Evolutionary conservation across 2,888 invertebrate genomes (phyloP), one percentile per base, ranked within the genome.

Genomic region (Cantharis lateralis): DNA sequence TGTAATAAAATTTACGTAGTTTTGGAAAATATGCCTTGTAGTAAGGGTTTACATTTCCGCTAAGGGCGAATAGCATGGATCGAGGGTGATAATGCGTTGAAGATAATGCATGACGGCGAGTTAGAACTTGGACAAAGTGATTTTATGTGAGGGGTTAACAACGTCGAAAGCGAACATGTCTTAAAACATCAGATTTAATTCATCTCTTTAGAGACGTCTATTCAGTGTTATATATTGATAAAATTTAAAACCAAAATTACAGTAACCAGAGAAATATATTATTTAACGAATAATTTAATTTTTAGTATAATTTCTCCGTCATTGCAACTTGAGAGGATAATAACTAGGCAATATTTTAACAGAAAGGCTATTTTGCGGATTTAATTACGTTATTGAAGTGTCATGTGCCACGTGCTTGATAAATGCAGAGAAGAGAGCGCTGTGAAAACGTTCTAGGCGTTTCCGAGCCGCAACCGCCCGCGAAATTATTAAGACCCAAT

Each of bases 341-440:
- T 87, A 87, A 87, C 84, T 83, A 82, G 80, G 87, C 87, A 81
- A 87, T 87, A 87, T 87, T 86, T 87, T 86, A 87, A 84, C 85
- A 83, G 84, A 83, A 84, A 84, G 86, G 85, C 87, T 86, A 87
- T 87, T 87, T 85, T 87, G 87, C 84, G 86, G 87, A 87, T 88
- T 88, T 87, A 88, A 88, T 88, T 88, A 87, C 87, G 87, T 87
- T 87, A 88, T 88, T 87, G 87, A 87, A 87, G 87, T 88, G 87
- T 87, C 87, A 87, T 87, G 87, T 87, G 87, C 87, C 86, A 84
- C 85, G 84, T 86, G 84, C 85, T 87, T 88, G 87, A 88, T 88
- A 87, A 88, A 87, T 87, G 87, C 85, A 82, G 83, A 84, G 83
- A 84, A 82, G 82, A 84, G 83, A 83, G 83, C 83, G 82, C 83